These are phyloP conservation scores for Matsumyia berberina DNA, from an alignment of 2,888 invertebrate genomes.

Conservation along the genomic window DNA sequence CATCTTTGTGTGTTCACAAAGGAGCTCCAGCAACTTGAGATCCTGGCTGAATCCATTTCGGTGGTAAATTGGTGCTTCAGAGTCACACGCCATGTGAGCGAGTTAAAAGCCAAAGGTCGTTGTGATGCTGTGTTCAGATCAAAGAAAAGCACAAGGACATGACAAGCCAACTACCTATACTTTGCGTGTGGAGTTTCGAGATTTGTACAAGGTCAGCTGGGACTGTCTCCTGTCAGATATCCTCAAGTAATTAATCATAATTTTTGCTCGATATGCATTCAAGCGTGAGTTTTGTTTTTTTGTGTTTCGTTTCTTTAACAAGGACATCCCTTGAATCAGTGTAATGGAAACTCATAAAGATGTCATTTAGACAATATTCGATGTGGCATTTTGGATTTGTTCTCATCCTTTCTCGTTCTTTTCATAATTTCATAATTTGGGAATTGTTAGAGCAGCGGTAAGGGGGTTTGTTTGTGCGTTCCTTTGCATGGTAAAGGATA, in stretches of 20 bases:
- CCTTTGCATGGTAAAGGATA: conserved; percentile 69
- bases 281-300: conserved; percentile 65
- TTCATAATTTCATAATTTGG: conserved; percentile 71
- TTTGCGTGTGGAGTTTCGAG: too few species aligned
- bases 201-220: conserved; percentile 70
- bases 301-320: conserved; percentile 4
- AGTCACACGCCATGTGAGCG: conserved; percentile 16
- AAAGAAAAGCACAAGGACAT: conserved; percentile 55
- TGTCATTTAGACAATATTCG: conserved; percentile 75
- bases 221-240: conserved; percentile 12
- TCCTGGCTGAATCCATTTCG: conserved; percentile 46
- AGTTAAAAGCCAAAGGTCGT: conserved; percentile 18
- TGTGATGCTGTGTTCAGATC: conserved; percentile 8
- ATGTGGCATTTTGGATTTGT: conserved; percentile 70
- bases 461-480: conserved; percentile 64
- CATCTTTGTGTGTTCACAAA: conserved; percentile 58
- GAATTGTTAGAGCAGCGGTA: too few species aligned
- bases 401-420: conserved; percentile 60
- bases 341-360: conserved; percentile 77
- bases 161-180: conserved; percentile 36
- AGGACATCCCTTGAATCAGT: conserved; percentile 70
- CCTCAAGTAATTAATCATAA: conserved; percentile 69
- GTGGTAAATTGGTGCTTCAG: conserved; percentile 59
- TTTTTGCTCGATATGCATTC: conserved; percentile 56
- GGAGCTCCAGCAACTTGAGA: conserved; percentile 65